A percentile compares a stretch with the other conserved stretches of the same genome.
Evolutionary conservation across 2,797 vertebrate species (phyloP).

Genomic region (Odontamblyopus lacepedii): DNA sequence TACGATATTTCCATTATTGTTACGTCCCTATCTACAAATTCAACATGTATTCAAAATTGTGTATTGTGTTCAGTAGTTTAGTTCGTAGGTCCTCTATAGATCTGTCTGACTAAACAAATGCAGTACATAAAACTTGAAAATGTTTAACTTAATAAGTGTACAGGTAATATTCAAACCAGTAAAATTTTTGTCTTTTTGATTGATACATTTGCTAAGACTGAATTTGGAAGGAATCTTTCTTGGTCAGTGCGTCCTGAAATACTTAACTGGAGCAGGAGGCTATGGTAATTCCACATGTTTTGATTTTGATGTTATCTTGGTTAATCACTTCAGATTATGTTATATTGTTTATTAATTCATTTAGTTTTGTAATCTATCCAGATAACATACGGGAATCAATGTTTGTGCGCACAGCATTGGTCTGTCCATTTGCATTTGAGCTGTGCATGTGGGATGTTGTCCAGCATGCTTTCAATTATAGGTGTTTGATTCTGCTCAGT

Average conservation of each 20-base stretch:
- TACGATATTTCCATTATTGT: too few relatives aligned
- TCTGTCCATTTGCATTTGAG: neutral
- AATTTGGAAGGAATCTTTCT: too few relatives aligned
- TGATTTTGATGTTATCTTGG: too few relatives aligned
- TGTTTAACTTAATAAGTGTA: too few relatives aligned
- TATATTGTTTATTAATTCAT: too few relatives aligned
- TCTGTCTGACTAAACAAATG: too few relatives aligned
- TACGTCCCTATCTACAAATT: neutral
- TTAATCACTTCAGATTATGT: too few relatives aligned
- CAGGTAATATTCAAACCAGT: too few relatives aligned
- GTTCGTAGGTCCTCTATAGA: too few relatives aligned
- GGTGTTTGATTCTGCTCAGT: slow-evolving; percentile 52
- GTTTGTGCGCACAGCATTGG: slow-evolving; percentile 8
- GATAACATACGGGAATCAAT: neutral
- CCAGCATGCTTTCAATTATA: slow-evolving; percentile 65
- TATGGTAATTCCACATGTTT: too few relatives aligned
- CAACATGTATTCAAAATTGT: neutral
- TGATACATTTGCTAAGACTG: too few relatives aligned
- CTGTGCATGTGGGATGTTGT: slow-evolving; percentile 23
- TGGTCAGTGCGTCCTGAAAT: neutral
- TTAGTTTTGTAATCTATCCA: neutral
- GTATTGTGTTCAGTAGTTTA: neutral
- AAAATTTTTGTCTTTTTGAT: neutral
- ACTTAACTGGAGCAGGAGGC: neutral
- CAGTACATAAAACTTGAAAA: too few relatives aligned